A percentile compares a stretch with the other conserved stretches of the same genome.
These are phyloP conservation scores for Pocillopora grandis DNA, from an alignment of 92 coral and sea anemone genomes.

Conservation along the genomic window DNA sequence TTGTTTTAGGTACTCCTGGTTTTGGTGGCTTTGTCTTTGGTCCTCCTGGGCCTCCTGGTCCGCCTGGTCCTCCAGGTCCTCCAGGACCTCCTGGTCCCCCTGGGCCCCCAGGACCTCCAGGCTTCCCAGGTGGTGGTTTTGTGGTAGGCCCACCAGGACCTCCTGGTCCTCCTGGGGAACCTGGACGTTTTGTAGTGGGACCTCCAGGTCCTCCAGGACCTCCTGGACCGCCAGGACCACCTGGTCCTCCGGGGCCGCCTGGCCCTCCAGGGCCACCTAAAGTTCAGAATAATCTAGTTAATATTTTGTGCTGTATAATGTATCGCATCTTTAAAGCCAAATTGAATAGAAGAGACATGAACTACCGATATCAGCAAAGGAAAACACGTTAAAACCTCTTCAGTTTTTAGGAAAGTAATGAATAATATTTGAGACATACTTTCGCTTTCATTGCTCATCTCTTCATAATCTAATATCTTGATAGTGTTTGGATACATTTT, in stretches of 20 bases:
- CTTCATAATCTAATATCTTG: no score
- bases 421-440: no score
- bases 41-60: conserved; percentile 62
- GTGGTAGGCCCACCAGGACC: conserved; percentile 53
- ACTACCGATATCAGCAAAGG: no score
- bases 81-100: conserved; percentile 59
- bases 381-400: no score
- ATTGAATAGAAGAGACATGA: no score
- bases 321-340: no score
- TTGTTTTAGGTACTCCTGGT: conserved; percentile 53
- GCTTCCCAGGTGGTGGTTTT: conserved; percentile 37
- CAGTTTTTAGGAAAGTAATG: no score
- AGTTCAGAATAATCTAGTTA: background rate
- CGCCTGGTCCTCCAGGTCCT: conserved; percentile 54
- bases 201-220: conserved; percentile 85
- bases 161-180: conserved; percentile 79
- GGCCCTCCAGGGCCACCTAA: conserved; percentile 79
- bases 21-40: conserved; percentile 52
- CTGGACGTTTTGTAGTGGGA: conserved; percentile 61
- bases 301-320: background rate
- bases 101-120: conserved; percentile 44
- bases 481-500: no score
- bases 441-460: no score
- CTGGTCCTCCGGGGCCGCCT: conserved; percentile 80
- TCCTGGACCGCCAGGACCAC: conserved; percentile 77